Base-by-base conservation (phyloP, 1,140 invertebrate genomes). In the Hyles vespertilio region DNA sequence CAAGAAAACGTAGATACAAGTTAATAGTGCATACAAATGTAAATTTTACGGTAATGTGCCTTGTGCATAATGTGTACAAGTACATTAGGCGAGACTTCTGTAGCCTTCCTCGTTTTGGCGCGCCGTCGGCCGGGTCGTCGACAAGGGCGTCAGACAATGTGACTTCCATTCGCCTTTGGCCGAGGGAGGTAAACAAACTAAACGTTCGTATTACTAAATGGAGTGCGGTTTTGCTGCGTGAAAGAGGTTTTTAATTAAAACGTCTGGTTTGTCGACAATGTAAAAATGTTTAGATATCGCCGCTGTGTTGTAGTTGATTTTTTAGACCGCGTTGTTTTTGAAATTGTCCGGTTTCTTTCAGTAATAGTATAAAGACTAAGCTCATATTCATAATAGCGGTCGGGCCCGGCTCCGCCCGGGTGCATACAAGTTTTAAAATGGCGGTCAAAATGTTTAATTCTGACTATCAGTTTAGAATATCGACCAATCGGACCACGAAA, bases 81-180 rank as follows among this genome's bases (percentile, higher is more conserved):
- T 51, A 22, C 10, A 32, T 3, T 50, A 50, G 3, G 45, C 45
- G 54, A 33, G 32, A 32, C 54, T 47, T 47, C 44, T 47, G 45
- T n/a, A n/a, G 32, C 22, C 44, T 47, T 48, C 54, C 44, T 56
- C 54, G 34, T 11, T 56, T 56, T 32, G 34, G 52, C 52, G 34
- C 11, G 50, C 51, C 56, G 66, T 51, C 22, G 0, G 36, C 36
- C 44, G 51, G 61, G 53, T 55, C 63, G 59, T 54, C 58, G 62
- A 52, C 69, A 74, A 70, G 70, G 74, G 75, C 75, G 69, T 54
- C 70, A 83, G 77, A 74, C 82, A 86, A 82, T 72, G 83, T 84
- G 69, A 86, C 81, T 82, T 84, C 69, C 71, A 82, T 79, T 81
- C 72, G 82, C 69, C 83, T 75, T 85, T 84, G 77, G 66, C 61